A percentile compares a stretch with the other conserved stretches of the same genome.
These are phyloP conservation scores for Zaprionus obscuricornis DNA, from an alignment of 2,888 invertebrate genomes.

Conservation along the genomic window DNA sequence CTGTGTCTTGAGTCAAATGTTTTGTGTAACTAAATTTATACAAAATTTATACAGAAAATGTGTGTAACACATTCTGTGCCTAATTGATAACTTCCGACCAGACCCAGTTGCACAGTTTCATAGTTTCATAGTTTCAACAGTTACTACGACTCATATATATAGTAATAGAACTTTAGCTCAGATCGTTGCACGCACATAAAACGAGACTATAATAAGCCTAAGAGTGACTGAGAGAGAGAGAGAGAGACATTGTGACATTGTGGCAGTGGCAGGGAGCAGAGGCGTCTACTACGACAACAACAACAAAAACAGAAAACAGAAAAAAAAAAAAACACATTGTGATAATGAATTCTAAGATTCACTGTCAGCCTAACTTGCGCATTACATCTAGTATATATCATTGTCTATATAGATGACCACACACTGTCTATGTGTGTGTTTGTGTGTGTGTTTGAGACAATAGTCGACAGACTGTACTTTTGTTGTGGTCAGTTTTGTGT, in stretches of 20 bases:
- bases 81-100: conserved; percentile 79
- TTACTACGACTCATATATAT: not conserved
- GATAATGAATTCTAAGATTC: conserved; percentile 80
- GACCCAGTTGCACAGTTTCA: conserved; percentile 36
- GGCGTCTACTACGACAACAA: too few species aligned
- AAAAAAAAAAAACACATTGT: conserved; percentile 53
- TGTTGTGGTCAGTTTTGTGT: conserved; percentile 16
- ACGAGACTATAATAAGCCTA: too few species aligned
- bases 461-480: conserved; percentile 44
- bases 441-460: not conserved
- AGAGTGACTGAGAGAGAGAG: not conserved
- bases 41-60: too few species aligned
- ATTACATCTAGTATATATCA: conserved; percentile 9
- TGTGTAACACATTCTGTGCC: conserved; percentile 73
- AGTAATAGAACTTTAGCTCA: not conserved
- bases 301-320: too few species aligned
- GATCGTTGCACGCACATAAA: conserved; percentile 44
- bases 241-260: conserved; percentile 1
- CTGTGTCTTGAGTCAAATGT: too few species aligned
- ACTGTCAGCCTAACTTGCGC: conserved; percentile 68
- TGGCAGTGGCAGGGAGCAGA: not conserved
- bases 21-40: conserved; percentile 74
- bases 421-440: not conserved
- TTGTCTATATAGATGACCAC: not conserved
- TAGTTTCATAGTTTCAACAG: not conserved